phyloP scores from a whole-genome alignment of 2,797 vertebrate genomes.

The Danio aesculapii region DNA sequence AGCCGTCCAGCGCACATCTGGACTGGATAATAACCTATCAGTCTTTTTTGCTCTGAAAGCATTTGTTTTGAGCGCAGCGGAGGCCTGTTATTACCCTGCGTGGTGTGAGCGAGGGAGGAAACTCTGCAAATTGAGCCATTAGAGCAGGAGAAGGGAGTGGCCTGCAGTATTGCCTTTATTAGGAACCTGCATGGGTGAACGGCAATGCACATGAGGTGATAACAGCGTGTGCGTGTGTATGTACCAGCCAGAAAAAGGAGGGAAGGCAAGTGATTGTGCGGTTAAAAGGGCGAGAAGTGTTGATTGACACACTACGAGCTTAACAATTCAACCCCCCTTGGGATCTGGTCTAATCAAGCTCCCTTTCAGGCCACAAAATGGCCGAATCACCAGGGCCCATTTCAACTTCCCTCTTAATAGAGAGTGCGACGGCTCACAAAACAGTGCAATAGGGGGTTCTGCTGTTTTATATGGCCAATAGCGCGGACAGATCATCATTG shows the following conservation, averaged over 20 bases:
- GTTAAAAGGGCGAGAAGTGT: constrained; percentile 38
- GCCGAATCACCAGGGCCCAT: constrained; percentile 20
- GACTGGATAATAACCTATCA: constrained; percentile 39
- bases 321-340: constrained; percentile 38
- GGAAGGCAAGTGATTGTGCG: constrained; percentile 41
- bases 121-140: constrained; percentile 60
- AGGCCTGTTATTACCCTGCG: constrained; percentile 38
- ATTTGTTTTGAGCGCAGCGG: constrained; percentile 34
- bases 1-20: neutral
- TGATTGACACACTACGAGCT: constrained; percentile 43
- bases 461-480: constrained; percentile 26
- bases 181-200: neutral
- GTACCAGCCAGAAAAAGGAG: neutral
- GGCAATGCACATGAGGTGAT: neutral
- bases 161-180: neutral
- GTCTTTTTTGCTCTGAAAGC: constrained; percentile 2
- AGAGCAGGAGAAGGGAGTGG: constrained; percentile 54
- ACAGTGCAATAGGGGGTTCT: constrained; percentile 17
- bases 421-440: constrained; percentile 31
- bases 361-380: constrained; percentile 48
- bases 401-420: constrained; percentile 48
- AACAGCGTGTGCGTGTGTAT: neutral
- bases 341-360: constrained; percentile 50
- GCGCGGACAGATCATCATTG: neutral
- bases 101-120: constrained; percentile 48